Conservation (phyloP, 53 echinoderm and acorn worm genomes). For the Mesocentrotus franciscanus region DNA sequence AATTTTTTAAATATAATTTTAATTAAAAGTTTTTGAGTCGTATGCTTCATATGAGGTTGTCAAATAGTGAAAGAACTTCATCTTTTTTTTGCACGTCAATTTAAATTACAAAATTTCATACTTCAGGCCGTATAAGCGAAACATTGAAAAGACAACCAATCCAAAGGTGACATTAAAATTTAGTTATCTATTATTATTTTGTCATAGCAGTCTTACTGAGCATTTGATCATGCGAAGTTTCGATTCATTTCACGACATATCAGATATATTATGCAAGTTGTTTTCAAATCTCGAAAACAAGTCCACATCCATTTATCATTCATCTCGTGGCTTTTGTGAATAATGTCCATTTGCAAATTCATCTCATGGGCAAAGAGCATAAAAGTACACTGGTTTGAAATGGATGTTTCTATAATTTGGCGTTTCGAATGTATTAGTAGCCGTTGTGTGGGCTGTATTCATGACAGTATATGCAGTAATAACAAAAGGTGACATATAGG, state of each 20-base stretch:
- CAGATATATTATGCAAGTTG: neutral
- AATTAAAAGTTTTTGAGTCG: no score
- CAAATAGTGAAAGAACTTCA: no score
- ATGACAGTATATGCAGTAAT: neutral
- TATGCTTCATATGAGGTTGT: no score
- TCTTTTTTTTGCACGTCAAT: neutral
- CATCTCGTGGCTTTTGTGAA: neutral
- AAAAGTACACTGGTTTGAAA: neutral
- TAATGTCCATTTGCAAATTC: neutral
- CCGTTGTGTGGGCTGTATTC: neutral
- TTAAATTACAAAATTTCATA: neutral
- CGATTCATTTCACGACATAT: neutral
- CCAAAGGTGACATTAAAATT: neutral
- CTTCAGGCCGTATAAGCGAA: no score
- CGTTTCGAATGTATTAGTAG: neutral
- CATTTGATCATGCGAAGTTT: neutral
- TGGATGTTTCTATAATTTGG: neutral
- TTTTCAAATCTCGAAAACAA: neutral
- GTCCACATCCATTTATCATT: neutral
- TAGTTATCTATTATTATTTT: neutral
- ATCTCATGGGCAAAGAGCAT: neutral
- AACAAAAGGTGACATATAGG: neutral
- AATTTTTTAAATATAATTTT: no score
- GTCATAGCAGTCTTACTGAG: neutral
- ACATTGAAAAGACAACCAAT: neutral